These are phyloP conservation scores for Eupelmus urozonus DNA, from an alignment of 2,888 invertebrate species.

Conservation along the genomic window DNA sequence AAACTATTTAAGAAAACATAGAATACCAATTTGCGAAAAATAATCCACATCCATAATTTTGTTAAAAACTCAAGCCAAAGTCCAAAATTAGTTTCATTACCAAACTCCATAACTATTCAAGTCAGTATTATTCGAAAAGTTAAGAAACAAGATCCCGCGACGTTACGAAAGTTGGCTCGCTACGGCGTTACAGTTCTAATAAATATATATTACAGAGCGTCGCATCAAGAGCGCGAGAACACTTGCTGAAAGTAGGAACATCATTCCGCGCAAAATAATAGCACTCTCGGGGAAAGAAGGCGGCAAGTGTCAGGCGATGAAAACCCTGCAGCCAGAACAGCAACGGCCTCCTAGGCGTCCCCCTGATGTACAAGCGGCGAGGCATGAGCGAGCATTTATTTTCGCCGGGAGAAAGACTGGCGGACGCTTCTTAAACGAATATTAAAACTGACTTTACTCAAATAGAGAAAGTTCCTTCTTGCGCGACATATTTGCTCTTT, in stretches of 20 bases:
- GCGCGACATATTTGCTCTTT: too few relatives aligned
- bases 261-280: conserved; percentile 17
- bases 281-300: neutral
- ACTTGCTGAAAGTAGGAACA: conserved; percentile 3
- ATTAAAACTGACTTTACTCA: conserved; percentile 45
- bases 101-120: too few relatives aligned
- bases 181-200: too few relatives aligned
- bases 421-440: conserved; percentile 36
- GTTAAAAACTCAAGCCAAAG: too few relatives aligned
- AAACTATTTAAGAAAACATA: too few relatives aligned
- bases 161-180: too few relatives aligned
- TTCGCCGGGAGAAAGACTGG: neutral
- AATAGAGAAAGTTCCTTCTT: conserved; percentile 27
- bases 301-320: neutral
- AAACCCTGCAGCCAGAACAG: neutral
- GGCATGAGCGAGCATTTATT: conserved; percentile 40
- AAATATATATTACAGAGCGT: too few relatives aligned
- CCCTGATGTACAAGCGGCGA: conserved; percentile 9
- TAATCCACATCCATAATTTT: too few relatives aligned
- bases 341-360: neutral
- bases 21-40: too few relatives aligned
- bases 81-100: too few relatives aligned
- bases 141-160: too few relatives aligned
- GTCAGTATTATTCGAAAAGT: too few relatives aligned
- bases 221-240: neutral